Conservation (phyloP, 1,140 invertebrate genomes). For the Melipona quadrifasciata region DNA sequence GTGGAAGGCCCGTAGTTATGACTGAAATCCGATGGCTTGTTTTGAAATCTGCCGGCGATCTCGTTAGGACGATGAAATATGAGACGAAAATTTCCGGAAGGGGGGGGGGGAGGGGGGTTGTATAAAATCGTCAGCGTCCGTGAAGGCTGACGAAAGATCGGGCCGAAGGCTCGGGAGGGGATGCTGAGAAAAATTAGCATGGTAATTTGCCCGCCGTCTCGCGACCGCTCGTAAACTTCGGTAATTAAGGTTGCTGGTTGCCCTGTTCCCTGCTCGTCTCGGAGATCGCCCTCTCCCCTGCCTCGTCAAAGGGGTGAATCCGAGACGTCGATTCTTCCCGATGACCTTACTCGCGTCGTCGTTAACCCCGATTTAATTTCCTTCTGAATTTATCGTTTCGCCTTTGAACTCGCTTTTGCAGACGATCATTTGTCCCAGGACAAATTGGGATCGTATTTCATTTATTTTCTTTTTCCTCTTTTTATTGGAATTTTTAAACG, state of each 20-base stretch:
- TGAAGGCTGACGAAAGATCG: slow-evolving; percentile 52
- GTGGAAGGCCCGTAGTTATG: background rate
- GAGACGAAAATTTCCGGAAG: slow-evolving; percentile 39
- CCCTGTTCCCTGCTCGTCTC: slow-evolving; percentile 37
- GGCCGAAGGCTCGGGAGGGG: background rate
- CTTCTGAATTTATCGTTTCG: background rate
- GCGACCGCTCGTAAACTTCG: slow-evolving; percentile 73
- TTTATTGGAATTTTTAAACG: no score
- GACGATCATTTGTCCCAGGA: no score
- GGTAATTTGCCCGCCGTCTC: slow-evolving; percentile 69
- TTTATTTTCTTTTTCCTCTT: background rate
- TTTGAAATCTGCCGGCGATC: slow-evolving; percentile 33
- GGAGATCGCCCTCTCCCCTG: background rate
- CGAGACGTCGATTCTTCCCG: slow-evolving; percentile 25
- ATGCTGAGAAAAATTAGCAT: slow-evolving; percentile 74
- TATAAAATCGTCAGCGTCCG: slow-evolving; percentile 58
- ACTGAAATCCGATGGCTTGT: slow-evolving; percentile 24
- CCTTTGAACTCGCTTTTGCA: background rate
- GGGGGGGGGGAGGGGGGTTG: no score
- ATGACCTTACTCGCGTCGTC: background rate
- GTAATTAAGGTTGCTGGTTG: slow-evolving; percentile 70
- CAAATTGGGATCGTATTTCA: background rate
- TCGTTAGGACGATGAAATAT: slow-evolving; percentile 40
- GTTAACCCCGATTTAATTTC: slow-evolving; percentile 7
- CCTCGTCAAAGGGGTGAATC: slow-evolving; percentile 25